Conservation (phyloP, 2,797 vertebrate species). For the Argya squamiceps region DNA sequence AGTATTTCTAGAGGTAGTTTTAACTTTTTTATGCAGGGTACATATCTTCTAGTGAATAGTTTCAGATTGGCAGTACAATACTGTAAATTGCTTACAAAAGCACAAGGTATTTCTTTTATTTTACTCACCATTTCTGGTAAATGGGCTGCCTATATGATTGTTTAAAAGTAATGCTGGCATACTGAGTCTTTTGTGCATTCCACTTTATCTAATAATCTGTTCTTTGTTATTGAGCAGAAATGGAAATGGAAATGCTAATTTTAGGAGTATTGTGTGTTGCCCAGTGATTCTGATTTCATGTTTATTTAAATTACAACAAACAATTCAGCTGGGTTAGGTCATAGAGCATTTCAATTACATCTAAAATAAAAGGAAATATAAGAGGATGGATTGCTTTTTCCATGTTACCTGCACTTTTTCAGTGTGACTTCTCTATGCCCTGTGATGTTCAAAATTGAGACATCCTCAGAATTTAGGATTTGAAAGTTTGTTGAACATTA, state of each 20-base stretch:
- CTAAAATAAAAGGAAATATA: not conserved
- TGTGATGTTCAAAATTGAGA: not conserved
- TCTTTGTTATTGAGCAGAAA: not conserved
- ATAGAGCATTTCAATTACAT: not conserved
- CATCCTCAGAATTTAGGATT: not conserved
- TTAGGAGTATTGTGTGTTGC: not conserved
- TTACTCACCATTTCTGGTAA: not conserved
- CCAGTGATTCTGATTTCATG: not conserved
- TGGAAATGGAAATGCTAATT: not conserved
- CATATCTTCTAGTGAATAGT: not conserved
- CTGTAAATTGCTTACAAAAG: not conserved
- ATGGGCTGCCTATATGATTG: not conserved
- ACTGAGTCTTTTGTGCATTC: not conserved
- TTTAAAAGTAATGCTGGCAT: not conserved
- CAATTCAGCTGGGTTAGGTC: not conserved
- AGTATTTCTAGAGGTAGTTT: not conserved
- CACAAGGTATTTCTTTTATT: not conserved
- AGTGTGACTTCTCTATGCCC: not conserved
- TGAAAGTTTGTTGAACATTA: conserved; percentile 15
- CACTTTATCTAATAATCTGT: not conserved
- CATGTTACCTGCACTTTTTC: not conserved
- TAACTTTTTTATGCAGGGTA: not conserved
- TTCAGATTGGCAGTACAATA: not conserved
- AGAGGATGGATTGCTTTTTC: not conserved
- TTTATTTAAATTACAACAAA: not conserved